Conservation (phyloP, 2,113 vertebrate species). For the Sander vitreus region DNA sequence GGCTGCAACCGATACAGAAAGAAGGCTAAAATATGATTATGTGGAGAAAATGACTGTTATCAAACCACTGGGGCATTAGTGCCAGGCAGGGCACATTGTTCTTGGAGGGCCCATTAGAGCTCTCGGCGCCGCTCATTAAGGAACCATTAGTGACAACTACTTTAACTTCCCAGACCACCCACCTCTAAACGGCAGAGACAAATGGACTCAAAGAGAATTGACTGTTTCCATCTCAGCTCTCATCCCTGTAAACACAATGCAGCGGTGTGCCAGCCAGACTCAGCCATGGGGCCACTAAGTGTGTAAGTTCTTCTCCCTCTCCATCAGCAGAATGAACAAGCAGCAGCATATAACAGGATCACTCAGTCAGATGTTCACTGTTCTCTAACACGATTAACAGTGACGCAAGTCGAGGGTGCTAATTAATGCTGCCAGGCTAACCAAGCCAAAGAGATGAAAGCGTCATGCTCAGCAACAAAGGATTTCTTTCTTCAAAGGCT, state of each 20-base stretch:
- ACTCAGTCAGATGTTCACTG: constrained; percentile 52
- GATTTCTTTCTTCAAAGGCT: constrained; percentile 6
- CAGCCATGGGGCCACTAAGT: not conserved
- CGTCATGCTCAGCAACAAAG: constrained; percentile 43
- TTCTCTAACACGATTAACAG: constrained; percentile 67
- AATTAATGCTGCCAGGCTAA: constrained; percentile 58
- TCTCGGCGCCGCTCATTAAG: constrained; percentile 65
- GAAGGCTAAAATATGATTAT: constrained; percentile 67
- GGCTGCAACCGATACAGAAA: constrained; percentile 22
- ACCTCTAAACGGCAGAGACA: constrained; percentile 68
- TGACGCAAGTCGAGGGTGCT: constrained; percentile 58
- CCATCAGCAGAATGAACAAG: constrained; percentile 54
- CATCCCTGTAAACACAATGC: constrained; percentile 51
- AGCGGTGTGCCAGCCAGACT: constrained; percentile 54
- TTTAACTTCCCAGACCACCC: constrained; percentile 72
- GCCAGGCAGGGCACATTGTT: constrained; percentile 54
- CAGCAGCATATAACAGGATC: constrained; percentile 63
- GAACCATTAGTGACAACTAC: constrained; percentile 72
- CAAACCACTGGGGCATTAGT: constrained; percentile 67
- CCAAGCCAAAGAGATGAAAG: constrained; percentile 27
- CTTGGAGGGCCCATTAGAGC: constrained; percentile 70
- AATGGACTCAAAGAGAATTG: constrained; percentile 50
- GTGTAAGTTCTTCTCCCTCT: constrained; percentile 27
- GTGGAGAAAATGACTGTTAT: constrained; percentile 56
- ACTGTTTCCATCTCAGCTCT: constrained; percentile 30